Evolutionary conservation across 2,797 vertebrate species (phyloP).

Genomic region (Sus cebifrons): DNA sequence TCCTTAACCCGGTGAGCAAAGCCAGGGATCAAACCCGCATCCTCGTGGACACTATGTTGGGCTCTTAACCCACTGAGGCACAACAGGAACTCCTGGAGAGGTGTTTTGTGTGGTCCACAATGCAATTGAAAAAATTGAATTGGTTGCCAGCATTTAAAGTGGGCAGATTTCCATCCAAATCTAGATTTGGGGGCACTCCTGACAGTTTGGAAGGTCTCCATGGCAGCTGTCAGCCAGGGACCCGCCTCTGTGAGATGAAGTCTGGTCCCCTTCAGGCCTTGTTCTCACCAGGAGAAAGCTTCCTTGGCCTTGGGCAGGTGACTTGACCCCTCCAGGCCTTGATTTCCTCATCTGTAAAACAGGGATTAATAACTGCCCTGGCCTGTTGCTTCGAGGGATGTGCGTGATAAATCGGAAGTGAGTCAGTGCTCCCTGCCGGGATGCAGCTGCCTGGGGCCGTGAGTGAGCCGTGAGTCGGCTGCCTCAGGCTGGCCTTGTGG

Average conservation of each 20-base stretch:
- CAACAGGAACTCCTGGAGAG: no score
- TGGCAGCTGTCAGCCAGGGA: rapidly evolving
- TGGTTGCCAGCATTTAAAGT: not conserved
- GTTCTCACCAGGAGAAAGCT: not conserved
- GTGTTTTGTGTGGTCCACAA: not conserved
- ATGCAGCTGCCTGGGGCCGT: not conserved
- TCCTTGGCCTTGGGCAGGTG: not conserved
- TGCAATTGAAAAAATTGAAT: not conserved
- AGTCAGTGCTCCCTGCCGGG: rapidly evolving
- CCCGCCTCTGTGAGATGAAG: not conserved
- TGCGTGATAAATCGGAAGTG: rapidly evolving
- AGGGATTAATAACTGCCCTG: not conserved
- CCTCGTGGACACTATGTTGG: no score
- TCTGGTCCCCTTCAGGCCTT: not conserved
- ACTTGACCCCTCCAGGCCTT: not conserved
- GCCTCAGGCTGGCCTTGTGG: no score
- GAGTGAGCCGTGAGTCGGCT: not conserved
- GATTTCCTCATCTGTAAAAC: not conserved
- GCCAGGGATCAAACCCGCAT: no score
- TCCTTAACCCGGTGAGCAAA: no score
- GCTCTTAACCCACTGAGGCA: no score
- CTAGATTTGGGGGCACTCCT: not conserved
- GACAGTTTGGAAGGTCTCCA: rapidly evolving
- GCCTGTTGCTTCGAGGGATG: not conserved
- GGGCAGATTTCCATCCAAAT: not conserved